These are phyloP conservation scores for Gortyna flavago DNA, from an alignment of 2,888 invertebrate species.

Conservation along the genomic window DNA sequence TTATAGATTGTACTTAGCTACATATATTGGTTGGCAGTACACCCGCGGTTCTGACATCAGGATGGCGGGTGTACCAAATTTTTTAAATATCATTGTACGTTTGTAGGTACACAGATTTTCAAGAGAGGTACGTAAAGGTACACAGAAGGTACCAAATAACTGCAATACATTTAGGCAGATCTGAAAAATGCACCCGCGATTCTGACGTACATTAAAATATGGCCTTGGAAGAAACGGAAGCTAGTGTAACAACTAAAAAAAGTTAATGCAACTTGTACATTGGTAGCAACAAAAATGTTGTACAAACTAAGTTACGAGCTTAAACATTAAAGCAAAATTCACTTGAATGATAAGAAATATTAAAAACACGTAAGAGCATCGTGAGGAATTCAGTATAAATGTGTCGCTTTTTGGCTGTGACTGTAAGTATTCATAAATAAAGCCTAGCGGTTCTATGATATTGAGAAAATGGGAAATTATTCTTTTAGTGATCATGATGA, in stretches of 20 bases:
- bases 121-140: too few species aligned
- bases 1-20: too few species aligned
- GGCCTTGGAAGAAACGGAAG: slow-evolving; percentile 41
- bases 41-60: too few species aligned
- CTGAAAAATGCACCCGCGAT: too few species aligned
- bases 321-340: slow-evolving; percentile 61
- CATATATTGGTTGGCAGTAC: too few species aligned
- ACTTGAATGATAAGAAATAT: slow-evolving; percentile 58
- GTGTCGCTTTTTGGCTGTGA: slow-evolving; percentile 65
- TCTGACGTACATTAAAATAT: too few species aligned
- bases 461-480: slow-evolving; percentile 74
- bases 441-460: slow-evolving; percentile 84
- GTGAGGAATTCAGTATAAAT: slow-evolving; percentile 69
- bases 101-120: too few species aligned
- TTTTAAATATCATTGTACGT: too few species aligned
- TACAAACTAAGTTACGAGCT: slow-evolving; percentile 52
- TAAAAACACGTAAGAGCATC: slow-evolving; percentile 67
- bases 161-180: too few species aligned
- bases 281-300: slow-evolving; percentile 28
- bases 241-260: slow-evolving; percentile 26
- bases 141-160: too few species aligned
- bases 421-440: slow-evolving; percentile 67
- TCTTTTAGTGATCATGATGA: slow-evolving; percentile 76
- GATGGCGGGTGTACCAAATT: too few species aligned
- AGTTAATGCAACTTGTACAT: slow-evolving; percentile 32